Evolutionary conservation across 1,140 invertebrate species (phyloP), one percentile per base, ranked within the genome.

Genomic region (Musca vetustissima): DNA sequence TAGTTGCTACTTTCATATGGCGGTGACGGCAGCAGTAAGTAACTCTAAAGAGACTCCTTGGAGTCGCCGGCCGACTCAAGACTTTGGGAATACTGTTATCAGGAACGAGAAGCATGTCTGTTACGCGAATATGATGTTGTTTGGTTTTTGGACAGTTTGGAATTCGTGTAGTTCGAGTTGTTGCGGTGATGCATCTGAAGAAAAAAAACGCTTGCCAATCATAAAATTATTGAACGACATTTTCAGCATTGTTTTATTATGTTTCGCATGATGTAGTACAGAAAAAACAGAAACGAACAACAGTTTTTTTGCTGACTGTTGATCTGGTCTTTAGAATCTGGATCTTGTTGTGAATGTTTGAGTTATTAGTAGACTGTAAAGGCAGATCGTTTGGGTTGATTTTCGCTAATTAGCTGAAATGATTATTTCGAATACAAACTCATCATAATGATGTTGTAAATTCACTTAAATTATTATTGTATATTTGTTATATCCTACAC

Each of bases 201-300:
- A n/a, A n/a, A 64, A 67, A 70, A 70, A 70, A 67, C 32, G 32
- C 49, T 64, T 70, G 61, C 69, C 66, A 70, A 66, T 71, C 70
- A 69, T 71, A 71, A 71, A 71, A 71, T 71, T 68, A 71, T 71
- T 71, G 61, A 64, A 66, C 69, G 64, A 69, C 70, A 71, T 71
- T 71, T 66, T 49, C 25, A 66, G 68, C 66, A 71, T 68, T 55
- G 61, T 53, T 68, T 68, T 55, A 50, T 68, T 68, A 68, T 70
- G 68, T 69, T 69, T 61, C 50, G 25, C 52, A 43, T 43, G 36
- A 11, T 43, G 6, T 2, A 13, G 13, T 43, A 11, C 11, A 11
- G 7, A 43, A 11, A 43, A 43, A 43, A 43, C 6, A 43, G 36
- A 43, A 43, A 43, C 13, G 36, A 43, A 43, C 36, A 43, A 9